These are phyloP conservation scores for Eudemis profundana DNA, from an alignment of 2,888 invertebrate species.

Conservation along the genomic window DNA sequence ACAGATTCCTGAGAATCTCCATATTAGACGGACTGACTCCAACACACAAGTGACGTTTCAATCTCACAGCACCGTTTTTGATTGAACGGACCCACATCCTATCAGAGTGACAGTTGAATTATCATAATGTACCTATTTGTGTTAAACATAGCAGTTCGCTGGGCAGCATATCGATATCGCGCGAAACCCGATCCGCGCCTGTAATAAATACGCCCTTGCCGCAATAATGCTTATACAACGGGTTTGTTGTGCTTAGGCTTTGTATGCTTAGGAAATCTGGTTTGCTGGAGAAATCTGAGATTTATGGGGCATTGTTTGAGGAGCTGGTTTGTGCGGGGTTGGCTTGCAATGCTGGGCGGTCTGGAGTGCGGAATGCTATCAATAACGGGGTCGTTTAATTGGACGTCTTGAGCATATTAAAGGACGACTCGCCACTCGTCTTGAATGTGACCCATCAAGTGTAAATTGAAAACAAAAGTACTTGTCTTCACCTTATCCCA, in stretches of 20 bases:
- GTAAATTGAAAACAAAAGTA: conserved; percentile 23
- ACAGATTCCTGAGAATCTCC: no score
- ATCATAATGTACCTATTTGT: conserved; percentile 49
- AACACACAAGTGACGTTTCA: not conserved
- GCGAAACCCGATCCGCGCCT: conserved; percentile 58
- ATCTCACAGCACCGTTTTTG: conserved; percentile 11
- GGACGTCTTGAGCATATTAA: conserved; percentile 28
- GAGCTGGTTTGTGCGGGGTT: conserved; percentile 50
- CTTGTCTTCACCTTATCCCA: conserved; percentile 12
- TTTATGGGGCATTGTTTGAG: conserved; percentile 47
- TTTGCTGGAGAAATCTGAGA: conserved; percentile 53
- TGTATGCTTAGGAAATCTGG: conserved; percentile 49
- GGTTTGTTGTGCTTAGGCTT: conserved; percentile 29
- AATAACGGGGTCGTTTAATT: conserved; percentile 35
- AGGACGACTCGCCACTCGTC: conserved; percentile 24
- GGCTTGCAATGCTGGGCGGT: conserved; percentile 6
- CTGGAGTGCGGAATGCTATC: conserved; percentile 19
- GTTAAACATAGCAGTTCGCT: conserved; percentile 43
- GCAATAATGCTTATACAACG: conserved; percentile 48
- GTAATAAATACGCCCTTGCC: conserved; percentile 72
- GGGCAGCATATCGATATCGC: conserved; percentile 53
- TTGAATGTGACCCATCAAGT: conserved; percentile 32
- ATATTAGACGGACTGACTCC: not conserved
- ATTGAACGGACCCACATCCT: conserved; percentile 36
- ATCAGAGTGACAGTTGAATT: conserved; percentile 50